These are phyloP conservation scores for Seira sanloemensis DNA, from an alignment of 2,888 invertebrate genomes.

Conservation along the genomic window DNA sequence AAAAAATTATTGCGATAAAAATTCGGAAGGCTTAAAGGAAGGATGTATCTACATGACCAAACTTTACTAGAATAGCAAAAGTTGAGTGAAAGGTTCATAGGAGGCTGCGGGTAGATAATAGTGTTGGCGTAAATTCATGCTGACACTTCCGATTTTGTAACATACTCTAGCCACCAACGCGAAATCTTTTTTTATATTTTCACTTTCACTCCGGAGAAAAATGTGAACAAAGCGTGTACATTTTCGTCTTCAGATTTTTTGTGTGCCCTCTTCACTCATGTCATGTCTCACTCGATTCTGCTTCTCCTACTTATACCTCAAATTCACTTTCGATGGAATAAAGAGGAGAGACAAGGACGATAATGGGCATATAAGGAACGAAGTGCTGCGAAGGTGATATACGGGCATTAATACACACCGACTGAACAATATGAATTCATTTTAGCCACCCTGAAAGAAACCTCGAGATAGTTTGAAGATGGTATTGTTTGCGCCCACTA, in stretches of 20 bases:
- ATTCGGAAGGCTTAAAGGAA: constrained; percentile 3
- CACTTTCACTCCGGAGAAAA: not conserved
- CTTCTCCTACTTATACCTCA: not conserved
- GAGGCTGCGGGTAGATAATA: not conserved
- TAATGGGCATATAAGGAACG: constrained; percentile 4
- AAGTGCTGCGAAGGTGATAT: not conserved
- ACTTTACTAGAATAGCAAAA: no score
- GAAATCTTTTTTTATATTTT: constrained; percentile 11
- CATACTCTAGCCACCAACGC: constrained; percentile 27
- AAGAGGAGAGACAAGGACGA: not conserved
- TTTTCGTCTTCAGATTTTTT: constrained; percentile 6
- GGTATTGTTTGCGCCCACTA: not conserved
- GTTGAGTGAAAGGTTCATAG: constrained; percentile 17
- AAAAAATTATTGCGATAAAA: not conserved
- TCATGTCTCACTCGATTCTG: constrained; percentile 6
- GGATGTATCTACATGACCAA: constrained; percentile 19
- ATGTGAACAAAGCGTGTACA: constrained; percentile 17
- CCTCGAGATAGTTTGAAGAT: not conserved
- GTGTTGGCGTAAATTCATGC: constrained; percentile 8
- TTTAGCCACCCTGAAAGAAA: not conserved
- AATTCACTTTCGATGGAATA: constrained; percentile 14
- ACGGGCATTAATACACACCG: not conserved
- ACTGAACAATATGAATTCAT: not conserved
- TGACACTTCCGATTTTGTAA: constrained; percentile 53
- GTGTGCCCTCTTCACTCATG: constrained; percentile 1